Base-by-base conservation (phyloP, 2,888 invertebrate genomes). In the Drosophila tripunctata region DNA sequence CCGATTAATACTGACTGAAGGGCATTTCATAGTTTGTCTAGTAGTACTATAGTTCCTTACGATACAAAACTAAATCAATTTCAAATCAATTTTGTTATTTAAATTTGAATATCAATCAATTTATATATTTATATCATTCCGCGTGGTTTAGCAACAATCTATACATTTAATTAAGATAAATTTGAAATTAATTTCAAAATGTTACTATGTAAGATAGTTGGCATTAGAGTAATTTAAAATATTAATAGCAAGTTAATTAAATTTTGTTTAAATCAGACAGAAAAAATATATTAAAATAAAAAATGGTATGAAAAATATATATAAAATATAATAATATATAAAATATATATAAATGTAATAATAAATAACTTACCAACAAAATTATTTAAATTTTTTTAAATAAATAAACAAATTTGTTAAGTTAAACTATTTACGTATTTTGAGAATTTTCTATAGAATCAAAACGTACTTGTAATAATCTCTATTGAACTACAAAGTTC, bases 1-100 rank as follows among this genome's bases (percentile, higher is more conserved):
- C 35, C 48, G 24, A 22, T 72, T 52, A 48, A 60, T 19, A 10
- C 51, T 48, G 48, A 48, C 24, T 48, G 35, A 48, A 48, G 24
- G 15, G 36, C 12, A 10, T 27, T 50, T 50, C 24, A 50, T 17
- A 36, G 36, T 48, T 36, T 12, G 17, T 15, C 12, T 22, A 22
- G 3, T 15, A 15, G 6, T 17, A 17, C 17, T 36, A 21, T 41
- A 41, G 3, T 8, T 27, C 3, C 0, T 43, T 21, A 14, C 22
- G 2, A 15, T 4, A 15, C 15, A 4, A 8, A 7, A 22, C 7
- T 41, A n/a, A n/a, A n/a, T 22, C 8, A 10, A 24, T 24, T 41
- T 4, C 22, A 44, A 45, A 21, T 5, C 19, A 12, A 19, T 30
- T n/a, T 15, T 15, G 17, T 48, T 17, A 7, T 14, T 33, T 45